Conservation (phyloP, 1,140 invertebrate genomes). For the Lepidurus apus region DNA sequence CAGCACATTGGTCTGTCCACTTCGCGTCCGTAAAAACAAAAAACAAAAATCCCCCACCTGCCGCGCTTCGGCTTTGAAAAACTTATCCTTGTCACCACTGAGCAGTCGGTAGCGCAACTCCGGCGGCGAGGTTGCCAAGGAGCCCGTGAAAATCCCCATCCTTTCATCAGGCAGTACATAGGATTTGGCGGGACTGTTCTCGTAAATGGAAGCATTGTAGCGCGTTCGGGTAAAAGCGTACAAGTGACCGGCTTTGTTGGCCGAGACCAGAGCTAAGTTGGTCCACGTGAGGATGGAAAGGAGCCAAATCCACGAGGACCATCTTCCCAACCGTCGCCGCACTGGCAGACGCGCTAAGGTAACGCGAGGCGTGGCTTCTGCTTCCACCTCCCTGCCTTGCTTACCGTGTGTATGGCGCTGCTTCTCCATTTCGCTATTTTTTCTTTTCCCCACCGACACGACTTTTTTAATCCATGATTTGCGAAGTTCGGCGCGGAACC, state of each 20-base stretch:
- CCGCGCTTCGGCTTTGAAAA: conserved; percentile 86
- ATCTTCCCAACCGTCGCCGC: conserved; percentile 24
- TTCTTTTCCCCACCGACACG: background rate
- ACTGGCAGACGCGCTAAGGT: background rate
- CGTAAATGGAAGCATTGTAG: conserved; percentile 87
- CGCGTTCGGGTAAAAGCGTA: conserved; percentile 62
- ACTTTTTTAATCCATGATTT: background rate
- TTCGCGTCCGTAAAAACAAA: conserved; percentile 75
- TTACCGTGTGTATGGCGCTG: background rate
- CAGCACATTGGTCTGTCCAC: conserved; percentile 72
- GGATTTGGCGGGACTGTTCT: conserved; percentile 83
- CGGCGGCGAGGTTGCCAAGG: conserved; percentile 42
- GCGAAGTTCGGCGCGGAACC: background rate
- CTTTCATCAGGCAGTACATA: conserved; percentile 60
- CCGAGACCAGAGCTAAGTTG: background rate
- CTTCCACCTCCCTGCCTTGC: background rate
- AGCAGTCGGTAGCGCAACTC: conserved; percentile 74
- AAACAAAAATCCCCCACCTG: conserved; percentile 90
- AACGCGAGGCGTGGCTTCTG: background rate
- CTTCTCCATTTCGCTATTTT: background rate
- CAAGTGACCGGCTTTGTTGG: background rate
- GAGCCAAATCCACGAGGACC: background rate
- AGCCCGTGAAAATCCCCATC: conserved; percentile 60
- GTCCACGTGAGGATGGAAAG: background rate
- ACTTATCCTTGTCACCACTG: conserved; percentile 75